Base-by-base conservation (phyloP, 37 sponge, comb jelly and placozoan species). In the Chondrosia reniformis region DNA sequence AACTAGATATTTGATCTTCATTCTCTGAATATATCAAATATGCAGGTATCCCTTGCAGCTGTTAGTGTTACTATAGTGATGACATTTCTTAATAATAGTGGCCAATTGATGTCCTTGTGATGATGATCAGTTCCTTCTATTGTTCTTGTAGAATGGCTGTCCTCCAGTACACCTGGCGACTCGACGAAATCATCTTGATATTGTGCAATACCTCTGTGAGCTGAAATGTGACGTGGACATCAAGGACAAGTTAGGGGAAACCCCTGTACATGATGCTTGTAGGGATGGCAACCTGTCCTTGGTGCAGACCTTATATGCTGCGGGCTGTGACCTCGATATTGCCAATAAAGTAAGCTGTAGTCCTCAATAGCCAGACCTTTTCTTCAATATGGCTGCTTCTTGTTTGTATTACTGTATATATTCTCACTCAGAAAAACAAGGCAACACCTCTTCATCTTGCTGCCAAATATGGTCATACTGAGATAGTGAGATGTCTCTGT, bases 181-280 rank as follows among this genome's bases (percentile, higher is more conserved):
- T 0, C 58, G 83, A 22, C 81, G 95, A 36, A 84, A 83, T 44
- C 91, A 90, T 37, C 67, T 85, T 22, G 91, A 91, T 75, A 94
- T 91, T 55, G 95, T 94, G 0, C 91, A 91, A 67, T 91, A 88
- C 76, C 72, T 94, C 58, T 88, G 90, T 42, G 61, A 75, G 66
- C 43, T 39, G 44, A 83, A 80, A 19, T 77, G 64, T 49, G 56
- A 86, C 63, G 55, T 94, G 33, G 81, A 87, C 75, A 55, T 85
- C 25, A 80, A 74, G 62, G 88, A 94, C 76, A 54, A 55, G 28
- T 81, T 89, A 43, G 93, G 83, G 49, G 86, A 92, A 63, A 88
- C 93, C 24, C 64, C 86, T 4, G 63, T 92, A 2, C 93, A 94
- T 57, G 86, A 88, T 81, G 95, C 95, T n/a, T 90, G 90, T 55